Percentiles rank a stretch among this genome's conserved stretches.
Evolutionary conservation across 1,140 invertebrate genomes (phyloP).

Genomic region (Asobara japonica): DNA sequence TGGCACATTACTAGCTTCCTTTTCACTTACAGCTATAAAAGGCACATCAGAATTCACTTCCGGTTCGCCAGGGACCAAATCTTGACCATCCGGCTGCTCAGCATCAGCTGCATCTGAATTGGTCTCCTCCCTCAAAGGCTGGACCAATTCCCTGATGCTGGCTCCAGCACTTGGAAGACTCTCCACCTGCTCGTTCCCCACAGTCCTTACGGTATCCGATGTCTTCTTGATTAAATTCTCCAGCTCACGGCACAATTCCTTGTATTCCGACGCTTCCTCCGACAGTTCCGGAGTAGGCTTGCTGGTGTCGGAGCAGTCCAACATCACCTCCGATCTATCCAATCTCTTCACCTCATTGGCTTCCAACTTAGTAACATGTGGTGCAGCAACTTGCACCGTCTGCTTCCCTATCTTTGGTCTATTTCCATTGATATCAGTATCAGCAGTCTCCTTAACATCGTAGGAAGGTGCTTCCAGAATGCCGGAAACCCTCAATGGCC

Average conservation of each 20-base stretch:
- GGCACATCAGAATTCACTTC: background rate
- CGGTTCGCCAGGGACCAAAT: too few relatives aligned
- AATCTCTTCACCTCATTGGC: background rate
- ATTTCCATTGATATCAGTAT: constrained; percentile 38
- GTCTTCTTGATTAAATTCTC: constrained; percentile 44
- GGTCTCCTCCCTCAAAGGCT: too few relatives aligned
- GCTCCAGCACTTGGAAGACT: background rate
- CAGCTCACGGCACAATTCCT: constrained; percentile 44
- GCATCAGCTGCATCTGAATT: too few relatives aligned
- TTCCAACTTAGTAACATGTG: background rate
- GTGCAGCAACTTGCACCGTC: constrained; percentile 32
- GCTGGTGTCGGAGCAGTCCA: background rate
- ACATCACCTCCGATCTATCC: background rate
- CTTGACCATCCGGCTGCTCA: too few relatives aligned
- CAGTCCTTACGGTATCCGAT: constrained; percentile 25
- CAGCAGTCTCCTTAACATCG: constrained; percentile 31
- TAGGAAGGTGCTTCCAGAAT: constrained; percentile 1
- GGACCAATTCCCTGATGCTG: background rate
- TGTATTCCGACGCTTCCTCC: constrained; percentile 43
- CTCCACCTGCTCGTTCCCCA: background rate
- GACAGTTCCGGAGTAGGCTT: constrained; percentile 39
- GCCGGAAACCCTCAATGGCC: constrained; percentile 19
- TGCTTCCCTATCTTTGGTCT: constrained; percentile 20
- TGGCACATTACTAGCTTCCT: background rate
- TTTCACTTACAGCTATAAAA: background rate